Evolutionary conservation across 2,113 vertebrate species (phyloP).

Genomic region (Melanotaenia duboulayi): DNA sequence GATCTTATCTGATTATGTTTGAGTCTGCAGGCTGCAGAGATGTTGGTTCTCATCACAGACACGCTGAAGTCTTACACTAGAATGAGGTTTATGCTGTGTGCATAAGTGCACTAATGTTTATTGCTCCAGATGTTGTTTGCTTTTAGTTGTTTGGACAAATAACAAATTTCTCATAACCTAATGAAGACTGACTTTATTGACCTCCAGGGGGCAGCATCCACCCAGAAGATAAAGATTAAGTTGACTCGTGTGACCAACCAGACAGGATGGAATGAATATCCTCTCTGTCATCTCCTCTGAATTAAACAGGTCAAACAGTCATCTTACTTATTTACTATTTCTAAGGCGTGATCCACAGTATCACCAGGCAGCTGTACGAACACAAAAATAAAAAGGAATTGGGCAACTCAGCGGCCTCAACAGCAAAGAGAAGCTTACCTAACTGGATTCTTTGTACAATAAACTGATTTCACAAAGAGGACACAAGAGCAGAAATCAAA

Average conservation of each 20-base stretch:
- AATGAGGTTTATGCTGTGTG: constrained; percentile 3
- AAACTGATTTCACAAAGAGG: no score
- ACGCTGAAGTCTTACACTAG: constrained; percentile 11
- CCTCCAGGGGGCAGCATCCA: constrained; percentile 14
- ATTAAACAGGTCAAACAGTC: neutral
- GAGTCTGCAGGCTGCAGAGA: constrained; percentile 38
- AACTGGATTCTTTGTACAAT: no score
- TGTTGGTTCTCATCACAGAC: constrained; percentile 36
- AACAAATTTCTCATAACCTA: neutral
- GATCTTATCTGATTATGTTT: no score
- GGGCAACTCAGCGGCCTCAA: no score
- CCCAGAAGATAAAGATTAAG: neutral
- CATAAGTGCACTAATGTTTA: neutral
- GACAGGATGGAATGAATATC: neutral
- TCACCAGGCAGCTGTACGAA: no score
- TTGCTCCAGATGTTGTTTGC: neutral
- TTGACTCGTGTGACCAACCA: neutral
- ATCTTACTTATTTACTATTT: neutral
- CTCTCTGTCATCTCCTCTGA: neutral
- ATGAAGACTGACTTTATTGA: constrained; percentile 2
- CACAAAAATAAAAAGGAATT: no score
- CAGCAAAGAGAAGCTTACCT: no score
- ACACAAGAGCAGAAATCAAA: no score
- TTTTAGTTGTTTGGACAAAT: constrained; percentile 2
- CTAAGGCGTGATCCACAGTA: no score